phyloP scores from a whole-genome alignment of 2,797 vertebrate species.

The Microctenopoma steveboyesi region DNA sequence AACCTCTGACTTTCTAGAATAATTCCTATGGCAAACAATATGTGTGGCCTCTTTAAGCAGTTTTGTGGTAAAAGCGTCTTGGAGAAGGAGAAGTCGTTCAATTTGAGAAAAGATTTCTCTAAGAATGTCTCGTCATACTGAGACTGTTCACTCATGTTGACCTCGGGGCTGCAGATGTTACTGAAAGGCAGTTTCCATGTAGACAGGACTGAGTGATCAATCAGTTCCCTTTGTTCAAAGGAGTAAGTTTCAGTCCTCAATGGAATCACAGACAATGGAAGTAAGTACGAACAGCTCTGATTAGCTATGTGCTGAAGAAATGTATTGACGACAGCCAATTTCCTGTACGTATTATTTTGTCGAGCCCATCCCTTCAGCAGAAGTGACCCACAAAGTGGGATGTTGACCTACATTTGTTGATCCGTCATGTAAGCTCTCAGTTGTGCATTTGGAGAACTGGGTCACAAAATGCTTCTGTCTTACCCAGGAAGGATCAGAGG shows the following conservation, averaged over 20 bases:
- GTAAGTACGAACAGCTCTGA: conserved; percentile 1
- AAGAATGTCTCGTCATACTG: neutral
- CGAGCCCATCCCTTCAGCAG: neutral
- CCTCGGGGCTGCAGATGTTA: conserved; percentile 15
- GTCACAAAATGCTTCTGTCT: conserved; percentile 55
- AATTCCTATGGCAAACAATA: conserved; percentile 9
- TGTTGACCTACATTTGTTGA: conserved; percentile 57
- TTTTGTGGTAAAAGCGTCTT: conserved; percentile 17
- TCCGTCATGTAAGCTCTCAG: conserved; percentile 23
- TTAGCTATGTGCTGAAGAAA: neutral
- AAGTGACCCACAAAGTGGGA: conserved; percentile 23
- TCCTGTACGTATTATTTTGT: neutral
- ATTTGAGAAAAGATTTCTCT: conserved; percentile 14
- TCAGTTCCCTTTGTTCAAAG: conserved; percentile 13
- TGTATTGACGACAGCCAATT: neutral
- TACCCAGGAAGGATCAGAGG: conserved; percentile 43
- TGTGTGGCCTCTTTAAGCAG: conserved; percentile 18
- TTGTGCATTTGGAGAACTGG: conserved; percentile 56
- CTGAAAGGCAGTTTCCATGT: conserved; percentile 1
- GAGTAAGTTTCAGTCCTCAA: conserved; percentile 4
- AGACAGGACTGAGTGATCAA: conserved; percentile 12
- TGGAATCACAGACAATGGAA: neutral
- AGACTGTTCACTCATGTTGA: neutral
- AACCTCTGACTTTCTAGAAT: neutral
- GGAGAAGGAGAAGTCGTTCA: conserved; percentile 1